Percentiles rank a stretch among this genome's conserved stretches.
Conservation (phyloP, 2,888 invertebrate genomes). For the Heliconius erato region DNA sequence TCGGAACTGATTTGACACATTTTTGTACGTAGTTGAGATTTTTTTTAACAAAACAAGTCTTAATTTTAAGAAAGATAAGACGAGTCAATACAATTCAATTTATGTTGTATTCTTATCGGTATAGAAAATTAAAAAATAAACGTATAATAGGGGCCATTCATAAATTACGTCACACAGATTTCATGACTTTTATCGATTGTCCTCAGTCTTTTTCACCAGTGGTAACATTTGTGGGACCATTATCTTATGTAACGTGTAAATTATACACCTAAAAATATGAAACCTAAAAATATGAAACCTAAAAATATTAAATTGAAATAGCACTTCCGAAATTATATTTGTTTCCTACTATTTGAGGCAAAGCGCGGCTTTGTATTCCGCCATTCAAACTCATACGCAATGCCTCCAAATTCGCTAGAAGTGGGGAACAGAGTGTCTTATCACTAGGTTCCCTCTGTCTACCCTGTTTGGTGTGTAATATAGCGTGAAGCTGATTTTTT, state of each 20-base stretch:
- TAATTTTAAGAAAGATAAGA: not conserved
- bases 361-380: no score
- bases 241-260: not conserved
- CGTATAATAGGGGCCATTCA: not conserved
- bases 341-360: no score
- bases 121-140: not conserved
- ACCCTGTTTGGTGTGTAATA: no score
- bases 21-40: constrained; percentile 67
- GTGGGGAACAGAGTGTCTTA: no score
- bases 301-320: not conserved
- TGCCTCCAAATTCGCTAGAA: no score
- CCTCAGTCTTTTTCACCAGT: no score
- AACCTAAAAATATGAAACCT: not conserved
- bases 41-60: not conserved
- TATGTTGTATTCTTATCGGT: not conserved
- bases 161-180: not conserved
- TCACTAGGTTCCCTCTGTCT: no score
- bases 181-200: not conserved
- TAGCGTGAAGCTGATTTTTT: no score
- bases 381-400: no score
- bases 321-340: not conserved
- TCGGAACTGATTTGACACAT: constrained; percentile 68
- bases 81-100: not conserved
- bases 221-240: no score
- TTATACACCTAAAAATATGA: not conserved